These are phyloP conservation scores for Monodelphis domestica DNA, from an alignment of 2,797 vertebrate genomes.

Conservation along the genomic window DNA sequence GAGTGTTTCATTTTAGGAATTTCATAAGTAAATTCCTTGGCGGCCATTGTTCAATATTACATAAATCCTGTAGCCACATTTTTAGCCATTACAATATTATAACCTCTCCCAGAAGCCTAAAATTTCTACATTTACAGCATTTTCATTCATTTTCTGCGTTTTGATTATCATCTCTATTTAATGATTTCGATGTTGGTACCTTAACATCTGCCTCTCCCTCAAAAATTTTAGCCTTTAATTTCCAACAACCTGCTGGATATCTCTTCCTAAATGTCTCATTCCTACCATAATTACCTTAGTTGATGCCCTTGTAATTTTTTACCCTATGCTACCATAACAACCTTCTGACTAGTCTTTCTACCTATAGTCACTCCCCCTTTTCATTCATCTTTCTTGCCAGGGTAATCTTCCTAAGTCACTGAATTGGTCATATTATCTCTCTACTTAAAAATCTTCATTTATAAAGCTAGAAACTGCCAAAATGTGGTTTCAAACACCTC, in stretches of 20 bases:
- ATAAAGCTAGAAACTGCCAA: background rate
- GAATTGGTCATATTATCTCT: background rate
- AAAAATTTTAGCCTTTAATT: background rate
- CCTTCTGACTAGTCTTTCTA: background rate
- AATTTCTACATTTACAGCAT: no score
- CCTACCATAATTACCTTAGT: background rate
- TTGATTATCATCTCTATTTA: background rate
- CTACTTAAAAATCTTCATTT: background rate
- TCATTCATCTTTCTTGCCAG: background rate
- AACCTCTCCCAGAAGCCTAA: no score
- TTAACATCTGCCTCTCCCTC: background rate
- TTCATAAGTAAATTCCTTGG: no score
- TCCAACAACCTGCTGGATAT: background rate
- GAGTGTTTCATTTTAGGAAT: no score
- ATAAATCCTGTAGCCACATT: no score
- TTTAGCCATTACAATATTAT: no score
- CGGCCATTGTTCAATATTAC: no score
- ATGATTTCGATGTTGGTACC: background rate
- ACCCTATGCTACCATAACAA: background rate
- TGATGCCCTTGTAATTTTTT: background rate
- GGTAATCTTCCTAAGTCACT: background rate
- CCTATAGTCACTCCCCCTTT: background rate
- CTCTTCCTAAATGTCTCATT: background rate
- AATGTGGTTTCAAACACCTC: background rate
- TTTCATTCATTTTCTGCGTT: background rate